Evolutionary conservation across 1,140 invertebrate species (phyloP).

Genomic region (Orchestia grillus): DNA sequence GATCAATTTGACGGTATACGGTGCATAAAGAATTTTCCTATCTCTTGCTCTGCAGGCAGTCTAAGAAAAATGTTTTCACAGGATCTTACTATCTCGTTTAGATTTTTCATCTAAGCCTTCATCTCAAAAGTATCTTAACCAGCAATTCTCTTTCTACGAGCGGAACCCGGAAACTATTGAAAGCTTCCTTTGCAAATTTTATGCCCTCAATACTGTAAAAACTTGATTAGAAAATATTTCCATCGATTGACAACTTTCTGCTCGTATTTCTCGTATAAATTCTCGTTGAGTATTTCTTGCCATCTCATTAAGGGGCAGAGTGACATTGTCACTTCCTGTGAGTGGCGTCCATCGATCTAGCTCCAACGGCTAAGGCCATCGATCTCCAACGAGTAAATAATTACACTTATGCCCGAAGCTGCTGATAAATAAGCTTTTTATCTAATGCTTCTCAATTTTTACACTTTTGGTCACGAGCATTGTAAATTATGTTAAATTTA

Average conservation of each 20-base stretch:
- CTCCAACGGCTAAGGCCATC: not conserved
- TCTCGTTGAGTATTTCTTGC: not conserved
- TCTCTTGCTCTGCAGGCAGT: not conserved
- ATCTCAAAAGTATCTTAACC: not conserved
- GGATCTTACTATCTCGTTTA: not conserved
- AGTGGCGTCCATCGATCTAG: not conserved
- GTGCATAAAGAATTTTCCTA: not conserved
- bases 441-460: not conserved
- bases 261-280: not conserved
- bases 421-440: not conserved
- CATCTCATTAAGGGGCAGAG: not conserved
- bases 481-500: not conserved
- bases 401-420: not conserved
- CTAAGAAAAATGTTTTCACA: not conserved
- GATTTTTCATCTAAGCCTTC: not conserved
- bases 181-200: not conserved
- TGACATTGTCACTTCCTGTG: not conserved
- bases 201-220: not conserved
- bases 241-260: not conserved
- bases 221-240: not conserved
- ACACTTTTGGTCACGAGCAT: not conserved
- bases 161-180: not conserved
- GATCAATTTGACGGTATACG: not conserved
- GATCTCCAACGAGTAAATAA: not conserved
- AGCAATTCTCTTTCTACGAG: not conserved